A percentile compares a stretch with the other conserved stretches of the same genome.
phyloP scores from a whole-genome alignment of 2,113 vertebrate species.

The Cyphomyrus plagiostoma region DNA sequence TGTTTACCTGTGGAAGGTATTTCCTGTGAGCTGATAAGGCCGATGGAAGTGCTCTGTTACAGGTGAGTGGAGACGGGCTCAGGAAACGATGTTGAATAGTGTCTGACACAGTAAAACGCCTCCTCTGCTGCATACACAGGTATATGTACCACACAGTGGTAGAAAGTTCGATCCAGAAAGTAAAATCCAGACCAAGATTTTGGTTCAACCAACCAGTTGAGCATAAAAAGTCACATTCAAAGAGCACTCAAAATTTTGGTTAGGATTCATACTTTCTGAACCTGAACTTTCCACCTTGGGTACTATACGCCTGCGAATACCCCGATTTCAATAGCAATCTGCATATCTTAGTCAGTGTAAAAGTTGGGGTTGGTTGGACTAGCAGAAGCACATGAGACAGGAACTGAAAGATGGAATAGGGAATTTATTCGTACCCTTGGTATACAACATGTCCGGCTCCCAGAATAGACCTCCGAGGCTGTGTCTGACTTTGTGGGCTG shows the following conservation, averaged over 20 bases:
- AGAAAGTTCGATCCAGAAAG: neutral
- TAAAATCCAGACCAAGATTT: neutral
- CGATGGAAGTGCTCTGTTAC: constrained; percentile 67
- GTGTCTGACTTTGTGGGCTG: neutral
- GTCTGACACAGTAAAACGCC: constrained; percentile 8
- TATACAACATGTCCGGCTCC: neutral
- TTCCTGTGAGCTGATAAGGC: constrained; percentile 71
- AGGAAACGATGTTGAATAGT: constrained; percentile 57
- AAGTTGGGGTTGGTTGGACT: neutral
- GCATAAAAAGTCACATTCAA: too few relatives aligned
- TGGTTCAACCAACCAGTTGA: neutral
- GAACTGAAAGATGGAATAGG: neutral
- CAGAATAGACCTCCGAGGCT: neutral
- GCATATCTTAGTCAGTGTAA: neutral
- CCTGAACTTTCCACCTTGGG: neutral
- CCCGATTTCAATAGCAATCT: neutral
- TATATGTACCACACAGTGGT: constrained; percentile 24
- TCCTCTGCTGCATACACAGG: constrained; percentile 32
- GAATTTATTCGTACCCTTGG: neutral
- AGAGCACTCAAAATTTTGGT: neutral
- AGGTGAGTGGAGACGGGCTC: constrained; percentile 66
- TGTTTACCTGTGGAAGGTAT: constrained; percentile 76
- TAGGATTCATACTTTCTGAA: neutral
- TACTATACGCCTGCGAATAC: neutral
- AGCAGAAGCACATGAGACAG: neutral